A percentile compares a stretch with the other conserved stretches of the same genome.
These are phyloP conservation scores for Psammodynastes pulverulentus DNA, from an alignment of 2,113 vertebrate genomes.

Conservation along the genomic window DNA sequence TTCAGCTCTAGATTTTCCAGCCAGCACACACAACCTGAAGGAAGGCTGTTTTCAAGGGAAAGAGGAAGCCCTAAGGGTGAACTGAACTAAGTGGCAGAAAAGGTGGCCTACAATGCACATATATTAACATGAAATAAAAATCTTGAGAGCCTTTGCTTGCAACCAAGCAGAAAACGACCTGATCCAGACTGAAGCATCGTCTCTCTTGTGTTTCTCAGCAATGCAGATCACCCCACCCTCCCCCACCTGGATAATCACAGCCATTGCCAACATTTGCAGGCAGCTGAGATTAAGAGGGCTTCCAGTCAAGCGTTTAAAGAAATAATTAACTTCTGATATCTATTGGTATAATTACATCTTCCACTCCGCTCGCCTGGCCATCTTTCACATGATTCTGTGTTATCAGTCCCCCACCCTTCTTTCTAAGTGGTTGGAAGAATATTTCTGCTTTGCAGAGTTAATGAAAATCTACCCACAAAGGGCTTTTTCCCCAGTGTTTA, in stretches of 20 bases:
- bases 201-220: not conserved
- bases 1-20: not conserved
- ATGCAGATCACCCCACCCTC: not conserved
- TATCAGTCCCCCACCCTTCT: not conserved
- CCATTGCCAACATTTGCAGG: not conserved
- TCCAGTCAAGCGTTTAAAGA: conserved; percentile 5
- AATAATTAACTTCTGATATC: conserved; percentile 10
- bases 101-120: not conserved
- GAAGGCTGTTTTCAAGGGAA: not conserved
- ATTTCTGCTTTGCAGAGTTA: not conserved
- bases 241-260: not conserved
- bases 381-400: not conserved
- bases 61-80: not conserved
- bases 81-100: not conserved
- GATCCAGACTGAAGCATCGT: not conserved
- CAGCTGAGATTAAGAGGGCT: not conserved
- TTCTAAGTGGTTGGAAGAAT: not conserved
- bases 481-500: not conserved
- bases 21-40: not conserved
- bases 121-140: not conserved
- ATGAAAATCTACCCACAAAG: not conserved
- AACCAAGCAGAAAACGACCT: too few relatives aligned
- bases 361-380: not conserved
- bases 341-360: conserved; percentile 3
- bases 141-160: not conserved